phyloP scores from a whole-genome alignment of 2,797 vertebrate species.

The Sebastiscus tertius region DNA sequence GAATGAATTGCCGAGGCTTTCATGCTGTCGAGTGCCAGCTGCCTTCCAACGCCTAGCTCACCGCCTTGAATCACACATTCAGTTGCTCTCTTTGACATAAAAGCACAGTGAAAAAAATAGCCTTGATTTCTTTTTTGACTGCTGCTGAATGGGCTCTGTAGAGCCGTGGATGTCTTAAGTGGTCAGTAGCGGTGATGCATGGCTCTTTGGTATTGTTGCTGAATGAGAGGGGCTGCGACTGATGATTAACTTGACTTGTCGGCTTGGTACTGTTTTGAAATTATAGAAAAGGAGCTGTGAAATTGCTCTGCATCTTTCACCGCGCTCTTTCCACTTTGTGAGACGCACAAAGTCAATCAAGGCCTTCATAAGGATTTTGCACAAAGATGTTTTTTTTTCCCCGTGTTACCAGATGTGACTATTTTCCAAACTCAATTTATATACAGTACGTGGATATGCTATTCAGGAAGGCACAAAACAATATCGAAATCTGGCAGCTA shows the following conservation, averaged over 20 bases:
- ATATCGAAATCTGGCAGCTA: constrained; percentile 49
- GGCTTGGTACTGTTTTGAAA: constrained; percentile 72
- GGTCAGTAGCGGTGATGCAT: constrained; percentile 71
- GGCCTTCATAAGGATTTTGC: constrained; percentile 67
- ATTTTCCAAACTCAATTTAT: constrained; percentile 57
- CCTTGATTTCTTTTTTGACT: constrained; percentile 80
- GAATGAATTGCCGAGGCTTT: constrained; percentile 76
- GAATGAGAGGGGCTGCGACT: constrained; percentile 78
- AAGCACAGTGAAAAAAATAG: constrained; percentile 77
- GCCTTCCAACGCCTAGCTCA: constrained; percentile 75
- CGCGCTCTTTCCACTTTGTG: constrained; percentile 48
- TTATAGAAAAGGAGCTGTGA: constrained; percentile 63
- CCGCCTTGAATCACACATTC: constrained; percentile 73
- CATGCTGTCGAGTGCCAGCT: constrained; percentile 79
- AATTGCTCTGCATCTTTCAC: constrained; percentile 63
- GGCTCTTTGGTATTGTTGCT: constrained; percentile 75
- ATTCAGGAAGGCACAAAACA: constrained; percentile 50
- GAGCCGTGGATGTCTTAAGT: constrained; percentile 79
- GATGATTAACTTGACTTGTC: constrained; percentile 76
- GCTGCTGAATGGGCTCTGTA: constrained; percentile 69
- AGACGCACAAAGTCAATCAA: constrained; percentile 67
- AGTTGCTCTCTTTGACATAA: constrained; percentile 79
- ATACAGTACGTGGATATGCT: constrained; percentile 38
- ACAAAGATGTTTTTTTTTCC: constrained; percentile 57
- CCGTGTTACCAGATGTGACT: constrained; percentile 70